Conservation (phyloP, 2,797 vertebrate species). For the Chlorospingus semifuscus region DNA sequence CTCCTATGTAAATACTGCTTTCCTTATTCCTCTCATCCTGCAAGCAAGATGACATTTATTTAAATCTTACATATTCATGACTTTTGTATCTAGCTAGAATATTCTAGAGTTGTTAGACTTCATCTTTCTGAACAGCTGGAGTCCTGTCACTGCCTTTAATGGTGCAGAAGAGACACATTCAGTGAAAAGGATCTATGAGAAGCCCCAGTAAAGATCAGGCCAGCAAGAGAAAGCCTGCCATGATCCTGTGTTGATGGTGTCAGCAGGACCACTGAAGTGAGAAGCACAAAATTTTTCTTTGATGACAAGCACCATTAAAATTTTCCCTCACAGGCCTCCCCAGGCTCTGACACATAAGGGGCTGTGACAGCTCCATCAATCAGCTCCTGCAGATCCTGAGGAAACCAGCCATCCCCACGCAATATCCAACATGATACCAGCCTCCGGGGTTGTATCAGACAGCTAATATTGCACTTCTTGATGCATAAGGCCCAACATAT, state of each 20-base stretch:
- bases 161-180: not conserved
- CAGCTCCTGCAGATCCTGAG: not conserved
- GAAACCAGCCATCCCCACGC: conserved; percentile 4
- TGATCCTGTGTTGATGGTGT: not conserved
- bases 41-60: not conserved
- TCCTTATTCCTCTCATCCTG: not conserved
- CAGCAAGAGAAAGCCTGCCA: not conserved
- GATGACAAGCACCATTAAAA: conserved; percentile 54
- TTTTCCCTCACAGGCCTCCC: not conserved
- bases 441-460: not conserved
- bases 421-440: not conserved
- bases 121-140: not conserved
- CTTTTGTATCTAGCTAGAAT: not conserved
- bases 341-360: not conserved
- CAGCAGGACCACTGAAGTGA: conserved; percentile 15
- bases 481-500: not conserved
- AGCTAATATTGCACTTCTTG: conserved; percentile 7
- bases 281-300: conserved; percentile 46
- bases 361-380: conserved; percentile 30
- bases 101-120: not conserved
- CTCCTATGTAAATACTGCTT: fast-evolving
- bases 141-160: not conserved
- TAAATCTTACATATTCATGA: not conserved
- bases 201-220: not conserved
- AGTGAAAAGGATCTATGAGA: not conserved